Evolutionary conservation across 35 echinoderm and acorn worm species (phyloP), one percentile per base, ranked within the genome.

Genomic region (Heliocidaris tuberculata): DNA sequence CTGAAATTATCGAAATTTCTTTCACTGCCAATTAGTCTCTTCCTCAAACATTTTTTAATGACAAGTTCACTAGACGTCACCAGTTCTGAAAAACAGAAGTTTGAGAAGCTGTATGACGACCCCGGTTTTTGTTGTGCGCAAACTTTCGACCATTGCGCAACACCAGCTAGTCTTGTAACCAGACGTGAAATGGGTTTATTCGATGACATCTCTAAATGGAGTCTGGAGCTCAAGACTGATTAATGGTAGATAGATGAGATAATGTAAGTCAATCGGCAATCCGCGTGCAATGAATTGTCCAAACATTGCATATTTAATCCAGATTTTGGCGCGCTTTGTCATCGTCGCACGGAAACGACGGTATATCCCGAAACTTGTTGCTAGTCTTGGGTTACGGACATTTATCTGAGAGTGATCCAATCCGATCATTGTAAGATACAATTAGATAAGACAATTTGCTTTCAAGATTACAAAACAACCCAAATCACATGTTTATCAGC

Each of bases 271-370:
- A 78, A 78, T 78, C 65, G 21, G 6, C 65, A 78, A 78, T n/a
- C 65, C 7, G 65, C 65, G 65, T 78, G 65, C 65, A 78, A 78
- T 78, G 65, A 78, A 78, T 78, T 78, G 27, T 78, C 65, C 65
- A 78, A 78, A 78, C 65, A 78, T 78, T 78, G 65, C 19, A 78
- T 78, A 78, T 78, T 78, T 78, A 78, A 78, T 78, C 65, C 65
- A 78, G 65, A 78, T 78, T 78, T 78, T 78, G 65, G 65, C 65
- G 65, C 65, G 65, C 65, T 78, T 78, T 78, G 65, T 78, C 65
- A 78, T 78, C 65, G 27, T n/a, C 6, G 2, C 59, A 60, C 0
- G 59, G 59, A 60, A 60, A 12, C 59, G 59, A 60, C 65, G 65
- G 65, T 78, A 78, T 78, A 78, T 78, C 65, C 65, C 65, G 6